phyloP scores from a whole-genome alignment of 92 coral and sea anemone species.

The Desmophyllum pertusum region DNA sequence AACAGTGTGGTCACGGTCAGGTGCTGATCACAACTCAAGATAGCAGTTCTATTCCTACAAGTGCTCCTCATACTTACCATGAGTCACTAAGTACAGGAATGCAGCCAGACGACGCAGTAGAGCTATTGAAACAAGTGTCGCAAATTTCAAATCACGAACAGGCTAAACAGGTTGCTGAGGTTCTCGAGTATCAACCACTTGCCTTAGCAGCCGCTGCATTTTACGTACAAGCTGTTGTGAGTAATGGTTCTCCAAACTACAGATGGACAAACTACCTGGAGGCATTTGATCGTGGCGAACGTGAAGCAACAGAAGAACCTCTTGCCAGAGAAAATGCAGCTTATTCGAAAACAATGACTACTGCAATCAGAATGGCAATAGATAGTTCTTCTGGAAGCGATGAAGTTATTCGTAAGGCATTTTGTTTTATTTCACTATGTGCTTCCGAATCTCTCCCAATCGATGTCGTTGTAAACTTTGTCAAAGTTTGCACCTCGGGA shows the following conservation, averaged over 20 bases:
- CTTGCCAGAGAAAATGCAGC: constrained; percentile 17
- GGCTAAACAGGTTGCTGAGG: constrained; percentile 34
- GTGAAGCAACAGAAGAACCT: constrained; percentile 37
- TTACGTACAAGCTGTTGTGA: background rate
- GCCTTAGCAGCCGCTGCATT: constrained; percentile 49
- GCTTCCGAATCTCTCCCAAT: constrained; percentile 32
- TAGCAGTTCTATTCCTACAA: constrained; percentile 9
- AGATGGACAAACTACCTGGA: constrained; percentile 40
- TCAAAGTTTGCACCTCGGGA: background rate
- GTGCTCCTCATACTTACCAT: constrained; percentile 17
- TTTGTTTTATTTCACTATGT: constrained; percentile 34
- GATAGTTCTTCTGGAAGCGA: constrained; percentile 14
- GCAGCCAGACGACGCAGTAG: constrained; percentile 30
- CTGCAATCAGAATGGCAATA: constrained; percentile 47
- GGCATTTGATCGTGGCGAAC: constrained; percentile 24
- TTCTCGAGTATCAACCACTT: constrained; percentile 11
- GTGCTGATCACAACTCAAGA: constrained; percentile 58
- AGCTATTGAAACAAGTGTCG: constrained; percentile 42
- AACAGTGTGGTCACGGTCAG: constrained; percentile 47
- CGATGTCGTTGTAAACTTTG: constrained; percentile 14
- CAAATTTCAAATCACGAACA: constrained; percentile 7
- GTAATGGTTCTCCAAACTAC: constrained; percentile 1
- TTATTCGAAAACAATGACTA: constrained; percentile 41
- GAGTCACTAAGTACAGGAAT: constrained; percentile 39
- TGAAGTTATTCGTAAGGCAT: constrained; percentile 26